phyloP scores from a whole-genome alignment of 2,113 vertebrate genomes.

The Rhynchomys soricoides region DNA sequence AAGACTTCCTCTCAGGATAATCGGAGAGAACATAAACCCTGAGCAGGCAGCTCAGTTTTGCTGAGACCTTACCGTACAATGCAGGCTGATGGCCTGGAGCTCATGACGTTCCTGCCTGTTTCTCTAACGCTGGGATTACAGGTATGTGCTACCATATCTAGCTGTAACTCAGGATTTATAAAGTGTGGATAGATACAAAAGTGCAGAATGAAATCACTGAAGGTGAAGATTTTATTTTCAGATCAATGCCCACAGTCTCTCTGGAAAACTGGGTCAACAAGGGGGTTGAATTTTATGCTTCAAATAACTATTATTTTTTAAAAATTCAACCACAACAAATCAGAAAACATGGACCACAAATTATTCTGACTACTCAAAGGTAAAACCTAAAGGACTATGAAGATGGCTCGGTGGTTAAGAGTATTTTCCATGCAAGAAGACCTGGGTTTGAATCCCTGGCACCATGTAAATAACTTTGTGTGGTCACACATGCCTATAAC shows the following conservation, averaged over 20 bases:
- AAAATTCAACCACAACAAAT: background rate
- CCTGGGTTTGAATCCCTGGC: background rate
- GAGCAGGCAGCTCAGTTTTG: constrained; percentile 28
- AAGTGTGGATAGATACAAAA: background rate
- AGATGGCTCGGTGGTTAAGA: background rate
- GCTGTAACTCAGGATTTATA: constrained; percentile 21
- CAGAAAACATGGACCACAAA: constrained; percentile 46
- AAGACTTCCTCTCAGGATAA: constrained; percentile 30
- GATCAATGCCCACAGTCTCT: background rate
- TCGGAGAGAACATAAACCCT: background rate
- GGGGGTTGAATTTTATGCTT: constrained; percentile 29
- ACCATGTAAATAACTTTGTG: background rate
- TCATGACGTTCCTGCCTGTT: background rate
- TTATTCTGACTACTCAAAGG: constrained; percentile 16
- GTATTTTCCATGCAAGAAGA: background rate
- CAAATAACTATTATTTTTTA: background rate
- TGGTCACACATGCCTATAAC: background rate
- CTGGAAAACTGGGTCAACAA: background rate
- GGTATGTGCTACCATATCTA: background rate
- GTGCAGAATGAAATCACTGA: constrained; percentile 51
- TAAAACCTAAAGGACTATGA: background rate
- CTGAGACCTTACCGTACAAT: background rate
- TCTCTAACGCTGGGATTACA: background rate
- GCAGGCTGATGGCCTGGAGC: background rate
- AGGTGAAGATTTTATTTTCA: constrained; percentile 56